These are phyloP conservation scores for Brachyopa scutellaris DNA, from an alignment of 2,888 invertebrate species.

Conservation along the genomic window DNA sequence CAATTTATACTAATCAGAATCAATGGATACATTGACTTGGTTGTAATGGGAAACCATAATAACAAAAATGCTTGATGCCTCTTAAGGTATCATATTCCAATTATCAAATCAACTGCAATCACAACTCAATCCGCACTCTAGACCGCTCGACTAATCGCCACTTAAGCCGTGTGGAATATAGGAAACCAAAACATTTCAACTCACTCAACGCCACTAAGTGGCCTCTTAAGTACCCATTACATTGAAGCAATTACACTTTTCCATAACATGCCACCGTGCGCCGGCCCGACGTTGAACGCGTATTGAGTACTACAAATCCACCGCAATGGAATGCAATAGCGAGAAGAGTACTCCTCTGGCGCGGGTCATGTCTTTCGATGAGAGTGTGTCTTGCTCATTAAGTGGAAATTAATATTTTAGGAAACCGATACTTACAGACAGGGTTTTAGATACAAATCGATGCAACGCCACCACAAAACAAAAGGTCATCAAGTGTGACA, in stretches of 20 bases:
- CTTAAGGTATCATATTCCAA: conserved; percentile 26
- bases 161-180: conserved; percentile 28
- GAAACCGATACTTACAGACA: no score
- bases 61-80: background rate
- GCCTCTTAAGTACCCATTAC: conserved; percentile 52
- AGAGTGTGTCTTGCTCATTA: no score
- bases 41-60: conserved; percentile 7
- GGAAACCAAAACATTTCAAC: conserved; percentile 43
- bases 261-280: background rate
- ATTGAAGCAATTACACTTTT: conserved; percentile 47
- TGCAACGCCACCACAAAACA: conserved; percentile 5
- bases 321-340: conserved; percentile 6
- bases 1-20: no score
- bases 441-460: background rate
- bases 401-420: background rate
- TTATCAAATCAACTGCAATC: conserved; percentile 6
- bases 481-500: conserved; percentile 16
- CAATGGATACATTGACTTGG: no score
- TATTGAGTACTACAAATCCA: conserved; percentile 29
- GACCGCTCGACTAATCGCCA: conserved; percentile 34
- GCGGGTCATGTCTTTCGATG: conserved; percentile 2
- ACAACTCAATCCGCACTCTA: conserved; percentile 28
- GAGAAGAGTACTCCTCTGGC: background rate
- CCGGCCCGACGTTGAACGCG: no score
- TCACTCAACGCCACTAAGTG: conserved; percentile 50